A percentile compares a stretch with the other conserved stretches of the same genome.
Conservation (phyloP, 1,140 invertebrate genomes). For the Drosophila hydei region DNA sequence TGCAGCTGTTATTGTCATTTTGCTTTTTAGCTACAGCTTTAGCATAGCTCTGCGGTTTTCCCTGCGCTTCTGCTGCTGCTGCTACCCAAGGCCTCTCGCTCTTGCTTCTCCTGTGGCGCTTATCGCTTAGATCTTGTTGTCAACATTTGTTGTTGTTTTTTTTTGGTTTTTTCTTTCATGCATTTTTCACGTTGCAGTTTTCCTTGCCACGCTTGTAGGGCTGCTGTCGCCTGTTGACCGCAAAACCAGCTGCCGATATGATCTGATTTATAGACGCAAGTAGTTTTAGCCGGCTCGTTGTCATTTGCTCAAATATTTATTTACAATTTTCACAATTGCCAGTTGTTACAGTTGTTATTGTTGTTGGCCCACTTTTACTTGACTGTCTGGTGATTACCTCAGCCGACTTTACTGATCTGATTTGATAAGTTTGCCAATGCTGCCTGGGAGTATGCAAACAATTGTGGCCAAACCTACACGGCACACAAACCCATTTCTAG, state of each 20-base stretch:
- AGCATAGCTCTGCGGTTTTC: conserved; percentile 63
- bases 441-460: no score
- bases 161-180: conserved; percentile 1
- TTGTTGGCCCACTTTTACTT: conserved; percentile 65
- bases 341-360: conserved; percentile 58
- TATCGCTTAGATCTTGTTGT: conserved; percentile 45
- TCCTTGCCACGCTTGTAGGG: conserved; percentile 56
- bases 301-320: conserved; percentile 79
- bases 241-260: conserved; percentile 66
- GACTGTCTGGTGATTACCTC: no score
- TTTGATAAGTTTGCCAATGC: no score
- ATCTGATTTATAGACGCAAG: conserved; percentile 76
- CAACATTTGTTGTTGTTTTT: conserved; percentile 56
- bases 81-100: neutral
- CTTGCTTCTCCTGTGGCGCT: conserved; percentile 11
- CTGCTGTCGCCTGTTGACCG: conserved; percentile 43
- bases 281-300: conserved; percentile 62
- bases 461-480: no score
- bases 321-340: conserved; percentile 81
- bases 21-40: conserved; percentile 67
- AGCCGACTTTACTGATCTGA: no score
- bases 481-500: no score
- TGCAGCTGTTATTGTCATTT: conserved; percentile 82
- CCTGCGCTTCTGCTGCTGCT: conserved; percentile 40
- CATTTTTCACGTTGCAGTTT: conserved; percentile 36